Conservation (phyloP, 2,888 invertebrate species). For the Paralinhomoeus sp. region DNA sequence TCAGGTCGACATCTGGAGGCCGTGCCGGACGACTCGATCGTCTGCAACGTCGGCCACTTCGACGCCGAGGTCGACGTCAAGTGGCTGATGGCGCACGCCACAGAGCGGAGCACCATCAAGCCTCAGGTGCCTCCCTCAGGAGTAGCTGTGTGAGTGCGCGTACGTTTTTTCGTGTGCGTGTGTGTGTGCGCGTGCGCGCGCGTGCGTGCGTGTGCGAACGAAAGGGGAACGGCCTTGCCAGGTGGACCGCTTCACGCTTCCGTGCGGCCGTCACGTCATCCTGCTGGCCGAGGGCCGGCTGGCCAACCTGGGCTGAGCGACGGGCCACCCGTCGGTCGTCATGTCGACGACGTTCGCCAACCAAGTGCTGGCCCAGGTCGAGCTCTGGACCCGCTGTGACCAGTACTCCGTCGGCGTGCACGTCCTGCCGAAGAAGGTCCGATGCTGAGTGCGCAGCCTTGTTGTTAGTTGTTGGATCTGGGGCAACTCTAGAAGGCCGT, state of each 20-base stretch:
- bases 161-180: no score
- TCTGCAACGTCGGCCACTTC: slow-evolving; percentile 95
- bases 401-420: slow-evolving; percentile 62
- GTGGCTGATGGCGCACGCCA: slow-evolving; percentile 69
- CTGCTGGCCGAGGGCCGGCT: slow-evolving; percentile 76
- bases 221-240: no score
- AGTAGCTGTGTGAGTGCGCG: no score
- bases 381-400: slow-evolving; percentile 63
- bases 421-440: slow-evolving; percentile 51
- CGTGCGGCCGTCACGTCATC: slow-evolving; percentile 69
- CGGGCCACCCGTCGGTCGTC: slow-evolving; percentile 88
- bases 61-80: slow-evolving; percentile 84
- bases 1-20: slow-evolving; percentile 51
- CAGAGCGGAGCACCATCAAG: slow-evolving; percentile 64
- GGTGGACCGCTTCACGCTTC: slow-evolving; percentile 60
- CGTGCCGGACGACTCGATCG: slow-evolving; percentile 83
- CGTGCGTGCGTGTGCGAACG: no score
- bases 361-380: slow-evolving; percentile 88
- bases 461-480: no score
- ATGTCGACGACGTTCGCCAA: slow-evolving; percentile 98
- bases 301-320: slow-evolving; percentile 93
- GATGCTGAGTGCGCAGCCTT: no score
- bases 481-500: no score
- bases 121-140: no score
- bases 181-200: no score